Base-by-base conservation (phyloP, 1,140 invertebrate species). In the Nylanderia fulva region DNA sequence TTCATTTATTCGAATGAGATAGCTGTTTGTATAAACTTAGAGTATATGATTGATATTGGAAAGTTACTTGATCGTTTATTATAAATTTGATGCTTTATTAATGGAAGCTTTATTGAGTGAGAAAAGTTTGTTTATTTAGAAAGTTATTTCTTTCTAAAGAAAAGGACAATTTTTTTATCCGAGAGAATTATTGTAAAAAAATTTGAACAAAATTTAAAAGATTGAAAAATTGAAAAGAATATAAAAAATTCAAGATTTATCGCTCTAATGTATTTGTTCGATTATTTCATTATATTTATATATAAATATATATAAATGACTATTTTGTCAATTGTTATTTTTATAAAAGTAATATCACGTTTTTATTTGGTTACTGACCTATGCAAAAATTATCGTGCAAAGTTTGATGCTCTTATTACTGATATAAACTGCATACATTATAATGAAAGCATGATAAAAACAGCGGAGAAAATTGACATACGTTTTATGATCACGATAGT, bases 61-160 rank as follows among this genome's bases (percentile, higher is more conserved):
- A 76, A 76, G n/a, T 76, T 76, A 27, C 39, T 45, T 4, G 9
- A 61, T 76, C 4, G 6, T 61, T 76, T n/a, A 75, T 29, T 42
- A 42, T 45, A 33, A 18, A 61, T n/a, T 18, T 72, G 2, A 8
- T 15, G n/a, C n/a, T 45, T 42, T 45, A 60, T 42, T 1, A 8
- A 27, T 15, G 15, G 36, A 61, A 74, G 21, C 7, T 72, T 27
- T 69, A 18, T 74, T 48, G 13, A 24, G 1, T 18, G 15, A 45
- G 18, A 8, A 72, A 45, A 21, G 21, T 75, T 75, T 42, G 61
- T 27, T 42, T n/a, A n/a, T n/a, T 18, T 76, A 61, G 24, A 61
- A 76, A 61, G 56, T 61, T 27, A 29, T 45, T 3, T 33, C 24
- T 63, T 15, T 18, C 15, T 48, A 48, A 48, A 48, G 18, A 74